Percentiles rank a stretch among this genome's conserved stretches.
Evolutionary conservation across 2,113 vertebrate species (phyloP).

Genomic region (Tylochromis polylepis): DNA sequence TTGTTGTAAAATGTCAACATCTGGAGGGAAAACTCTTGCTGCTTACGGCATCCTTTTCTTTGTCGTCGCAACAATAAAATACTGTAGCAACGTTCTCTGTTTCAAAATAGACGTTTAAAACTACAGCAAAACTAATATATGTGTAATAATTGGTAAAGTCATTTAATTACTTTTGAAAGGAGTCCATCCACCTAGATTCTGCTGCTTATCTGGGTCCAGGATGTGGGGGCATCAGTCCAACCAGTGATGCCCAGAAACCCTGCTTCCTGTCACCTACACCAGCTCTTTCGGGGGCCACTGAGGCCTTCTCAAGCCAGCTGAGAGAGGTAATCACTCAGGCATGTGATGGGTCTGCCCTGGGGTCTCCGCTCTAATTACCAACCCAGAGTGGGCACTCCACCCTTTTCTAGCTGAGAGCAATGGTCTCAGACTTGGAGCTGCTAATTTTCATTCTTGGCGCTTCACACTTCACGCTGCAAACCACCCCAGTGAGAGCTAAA

Average conservation of each 20-base stretch:
- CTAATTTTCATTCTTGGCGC: not conserved
- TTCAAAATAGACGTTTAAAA: not conserved
- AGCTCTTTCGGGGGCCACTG: not conserved
- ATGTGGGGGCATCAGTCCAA: not conserved
- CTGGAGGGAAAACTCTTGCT: not conserved
- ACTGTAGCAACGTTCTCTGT: not conserved
- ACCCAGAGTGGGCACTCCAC: rapidly evolving
- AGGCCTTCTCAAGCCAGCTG: not conserved
- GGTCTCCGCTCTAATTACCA: not conserved
- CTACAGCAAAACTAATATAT: rapidly evolving
- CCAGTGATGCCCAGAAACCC: not conserved
- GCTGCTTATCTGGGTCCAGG: rapidly evolving
- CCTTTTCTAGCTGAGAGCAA: not conserved
- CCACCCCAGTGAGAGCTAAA: not conserved
- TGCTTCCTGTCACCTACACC: not conserved
- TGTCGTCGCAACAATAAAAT: rapidly evolving
- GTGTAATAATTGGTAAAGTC: not conserved
- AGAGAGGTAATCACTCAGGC: not conserved
- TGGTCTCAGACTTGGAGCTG: not conserved
- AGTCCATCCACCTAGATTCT: not conserved
- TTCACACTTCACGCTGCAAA: not conserved
- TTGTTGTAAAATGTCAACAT: not conserved
- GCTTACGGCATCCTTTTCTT: not conserved
- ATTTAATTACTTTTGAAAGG: not conserved
- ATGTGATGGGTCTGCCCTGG: not conserved